phyloP scores from a whole-genome alignment of 2,113 vertebrate species.

The Chlamydotis undulata region DNA sequence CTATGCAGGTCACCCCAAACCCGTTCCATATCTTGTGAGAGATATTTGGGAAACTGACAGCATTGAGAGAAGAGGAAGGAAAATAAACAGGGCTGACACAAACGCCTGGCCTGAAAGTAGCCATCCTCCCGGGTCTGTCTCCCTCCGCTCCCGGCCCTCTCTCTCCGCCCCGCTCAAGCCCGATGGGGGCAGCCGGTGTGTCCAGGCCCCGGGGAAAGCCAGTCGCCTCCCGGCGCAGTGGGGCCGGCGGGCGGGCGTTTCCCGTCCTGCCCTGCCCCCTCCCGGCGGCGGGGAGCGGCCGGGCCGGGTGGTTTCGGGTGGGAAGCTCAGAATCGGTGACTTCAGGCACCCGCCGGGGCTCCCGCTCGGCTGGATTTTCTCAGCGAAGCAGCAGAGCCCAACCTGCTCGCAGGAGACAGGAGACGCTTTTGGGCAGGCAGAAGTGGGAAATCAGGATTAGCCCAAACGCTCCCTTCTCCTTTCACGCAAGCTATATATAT shows the following conservation, averaged over 20 bases:
- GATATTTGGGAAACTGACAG: not conserved
- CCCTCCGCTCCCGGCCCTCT: too few relatives aligned
- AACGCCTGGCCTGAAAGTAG: not conserved
- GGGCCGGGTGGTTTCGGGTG: too few relatives aligned
- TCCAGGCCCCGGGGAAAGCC: too few relatives aligned
- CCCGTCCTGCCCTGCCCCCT: not conserved
- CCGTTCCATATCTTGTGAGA: not conserved
- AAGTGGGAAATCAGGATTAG: not conserved
- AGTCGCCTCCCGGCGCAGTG: too few relatives aligned
- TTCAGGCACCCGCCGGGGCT: rapidly evolving
- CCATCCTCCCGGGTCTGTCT: rapidly evolving
- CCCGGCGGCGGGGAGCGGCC: not conserved
- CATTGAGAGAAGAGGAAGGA: not conserved
- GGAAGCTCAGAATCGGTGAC: too few relatives aligned
- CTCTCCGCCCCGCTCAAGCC: not conserved
- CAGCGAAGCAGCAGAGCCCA: not conserved
- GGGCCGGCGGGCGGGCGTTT: not conserved
- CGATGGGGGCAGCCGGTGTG: not conserved
- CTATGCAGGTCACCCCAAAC: not conserved
- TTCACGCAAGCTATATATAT: not conserved
- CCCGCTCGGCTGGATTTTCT: rapidly evolving
- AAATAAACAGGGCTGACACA: not conserved
- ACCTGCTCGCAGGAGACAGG: rapidly evolving
- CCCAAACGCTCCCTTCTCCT: not conserved
- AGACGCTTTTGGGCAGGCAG: not conserved